These are phyloP conservation scores for Leucophenga montana DNA, from an alignment of 2,888 invertebrate species.

Conservation along the genomic window DNA sequence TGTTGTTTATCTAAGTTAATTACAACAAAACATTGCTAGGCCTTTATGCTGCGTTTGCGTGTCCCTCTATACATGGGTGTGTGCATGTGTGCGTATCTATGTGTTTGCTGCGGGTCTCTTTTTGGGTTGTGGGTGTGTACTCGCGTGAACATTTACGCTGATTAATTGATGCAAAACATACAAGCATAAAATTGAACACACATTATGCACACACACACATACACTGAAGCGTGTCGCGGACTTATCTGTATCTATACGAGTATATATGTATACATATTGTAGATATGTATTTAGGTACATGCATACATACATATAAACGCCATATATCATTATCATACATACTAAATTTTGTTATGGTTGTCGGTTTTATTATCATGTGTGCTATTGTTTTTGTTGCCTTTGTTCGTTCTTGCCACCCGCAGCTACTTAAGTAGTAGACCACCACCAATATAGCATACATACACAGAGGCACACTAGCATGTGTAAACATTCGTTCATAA, in stretches of 20 bases:
- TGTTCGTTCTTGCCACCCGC: no score
- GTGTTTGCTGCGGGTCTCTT: slow-evolving; percentile 10
- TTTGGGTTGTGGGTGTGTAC: slow-evolving; percentile 15
- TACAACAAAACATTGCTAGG: slow-evolving; percentile 65
- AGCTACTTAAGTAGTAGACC: no score
- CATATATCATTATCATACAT: not conserved
- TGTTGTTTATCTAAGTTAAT: slow-evolving; percentile 65
- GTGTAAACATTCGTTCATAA: no score
- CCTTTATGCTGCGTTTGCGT: slow-evolving; percentile 34
- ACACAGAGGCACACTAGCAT: no score
- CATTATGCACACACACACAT: slow-evolving; percentile 38
- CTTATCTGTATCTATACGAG: slow-evolving; percentile 33
- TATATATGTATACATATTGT: no score
- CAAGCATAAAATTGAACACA: slow-evolving; percentile 53
- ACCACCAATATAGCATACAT: no score
- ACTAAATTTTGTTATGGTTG: no score
- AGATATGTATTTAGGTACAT: not conserved
- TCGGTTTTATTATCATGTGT: no score
- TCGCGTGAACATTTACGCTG: slow-evolving; percentile 50
- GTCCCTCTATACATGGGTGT: not conserved
- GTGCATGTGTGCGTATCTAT: slow-evolving; percentile 15
- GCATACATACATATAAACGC: slow-evolving; percentile 1
- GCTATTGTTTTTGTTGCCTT: no score
- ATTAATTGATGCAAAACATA: slow-evolving; percentile 62
- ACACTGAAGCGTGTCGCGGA: slow-evolving; percentile 28